Percentiles rank a stretch among this genome's conserved stretches.
phyloP scores from a whole-genome alignment of 2,797 vertebrate species.

The Hypotaenidia okinawae region DNA sequence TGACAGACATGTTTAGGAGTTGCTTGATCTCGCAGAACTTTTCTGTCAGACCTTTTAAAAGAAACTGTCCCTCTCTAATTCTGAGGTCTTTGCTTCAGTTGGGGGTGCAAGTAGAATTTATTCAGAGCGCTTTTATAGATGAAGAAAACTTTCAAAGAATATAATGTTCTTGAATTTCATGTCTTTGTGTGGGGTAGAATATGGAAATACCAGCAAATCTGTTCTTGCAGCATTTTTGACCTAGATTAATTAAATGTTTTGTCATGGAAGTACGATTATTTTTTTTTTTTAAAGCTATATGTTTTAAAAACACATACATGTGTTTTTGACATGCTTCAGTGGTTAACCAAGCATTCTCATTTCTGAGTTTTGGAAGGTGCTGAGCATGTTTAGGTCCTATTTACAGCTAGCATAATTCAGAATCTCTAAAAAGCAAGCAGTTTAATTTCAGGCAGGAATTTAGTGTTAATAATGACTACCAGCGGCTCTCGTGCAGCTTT shows the following conservation, averaged over 20 bases:
- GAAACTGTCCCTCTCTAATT: background rate
- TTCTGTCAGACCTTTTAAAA: background rate
- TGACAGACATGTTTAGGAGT: background rate
- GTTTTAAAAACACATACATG: background rate
- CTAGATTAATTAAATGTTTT: background rate
- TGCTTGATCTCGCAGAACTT: background rate
- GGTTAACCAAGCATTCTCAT: background rate
- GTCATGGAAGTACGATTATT: too few species aligned
- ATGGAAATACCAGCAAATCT: background rate
- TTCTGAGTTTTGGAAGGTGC: background rate
- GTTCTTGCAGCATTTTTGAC: background rate
- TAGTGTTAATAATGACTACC: background rate
- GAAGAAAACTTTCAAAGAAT: background rate
- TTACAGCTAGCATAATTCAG: background rate
- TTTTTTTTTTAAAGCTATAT: background rate
- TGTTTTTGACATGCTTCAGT: background rate
- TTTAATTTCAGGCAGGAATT: background rate
- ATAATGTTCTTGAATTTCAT: background rate
- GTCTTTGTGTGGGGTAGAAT: background rate
- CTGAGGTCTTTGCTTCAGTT: background rate
- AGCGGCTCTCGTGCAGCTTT: background rate
- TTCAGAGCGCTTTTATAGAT: background rate
- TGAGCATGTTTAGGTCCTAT: accelerated
- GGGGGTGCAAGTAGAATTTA: background rate
- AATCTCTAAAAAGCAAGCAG: background rate